A percentile compares a stretch with the other conserved stretches of the same genome.
Evolutionary conservation across 2,888 invertebrate species (phyloP).

Genomic region (Philopedon plagiatum): DNA sequence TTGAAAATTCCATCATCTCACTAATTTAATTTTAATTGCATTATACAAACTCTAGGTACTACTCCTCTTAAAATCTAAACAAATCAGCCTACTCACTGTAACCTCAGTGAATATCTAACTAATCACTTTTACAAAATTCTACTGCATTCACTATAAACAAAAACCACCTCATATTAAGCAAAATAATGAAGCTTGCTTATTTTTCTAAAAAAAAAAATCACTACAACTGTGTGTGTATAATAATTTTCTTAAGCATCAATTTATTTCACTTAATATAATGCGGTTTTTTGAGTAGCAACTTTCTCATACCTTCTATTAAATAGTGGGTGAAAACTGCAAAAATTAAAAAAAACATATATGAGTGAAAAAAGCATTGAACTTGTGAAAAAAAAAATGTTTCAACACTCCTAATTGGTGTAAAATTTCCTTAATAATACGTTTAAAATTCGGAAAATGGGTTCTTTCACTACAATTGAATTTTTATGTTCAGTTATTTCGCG

Average conservation of each 20-base stretch:
- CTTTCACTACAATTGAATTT: too few relatives aligned
- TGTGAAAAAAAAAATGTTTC: neutral
- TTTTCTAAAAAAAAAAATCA: neutral
- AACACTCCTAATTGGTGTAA: too few relatives aligned
- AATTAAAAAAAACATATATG: conserved; percentile 36
- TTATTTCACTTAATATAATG: neutral
- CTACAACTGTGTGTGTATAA: neutral
- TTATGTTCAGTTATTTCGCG: too few relatives aligned
- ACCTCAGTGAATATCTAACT: neutral
- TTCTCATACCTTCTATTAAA: conserved; percentile 49
- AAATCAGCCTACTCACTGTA: too few relatives aligned
- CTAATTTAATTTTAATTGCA: too few relatives aligned
- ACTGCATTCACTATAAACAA: conserved; percentile 5
- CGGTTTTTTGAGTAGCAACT: neutral
- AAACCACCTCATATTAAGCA: neutral
- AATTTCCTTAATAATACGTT: neutral
- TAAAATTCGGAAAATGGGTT: too few relatives aligned
- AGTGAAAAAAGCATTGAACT: conserved; percentile 20
- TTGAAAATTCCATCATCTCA: too few relatives aligned
- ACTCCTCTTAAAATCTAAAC: too few relatives aligned
- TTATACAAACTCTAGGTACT: too few relatives aligned
- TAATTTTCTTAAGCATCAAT: neutral
- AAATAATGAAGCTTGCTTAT: neutral
- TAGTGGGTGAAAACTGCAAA: conserved; percentile 50
- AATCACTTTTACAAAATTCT: conserved; percentile 4